A percentile compares a stretch with the other conserved stretches of the same genome.
phyloP scores from a whole-genome alignment of 2,797 vertebrate species.

The Cheirogaleus major region DNA sequence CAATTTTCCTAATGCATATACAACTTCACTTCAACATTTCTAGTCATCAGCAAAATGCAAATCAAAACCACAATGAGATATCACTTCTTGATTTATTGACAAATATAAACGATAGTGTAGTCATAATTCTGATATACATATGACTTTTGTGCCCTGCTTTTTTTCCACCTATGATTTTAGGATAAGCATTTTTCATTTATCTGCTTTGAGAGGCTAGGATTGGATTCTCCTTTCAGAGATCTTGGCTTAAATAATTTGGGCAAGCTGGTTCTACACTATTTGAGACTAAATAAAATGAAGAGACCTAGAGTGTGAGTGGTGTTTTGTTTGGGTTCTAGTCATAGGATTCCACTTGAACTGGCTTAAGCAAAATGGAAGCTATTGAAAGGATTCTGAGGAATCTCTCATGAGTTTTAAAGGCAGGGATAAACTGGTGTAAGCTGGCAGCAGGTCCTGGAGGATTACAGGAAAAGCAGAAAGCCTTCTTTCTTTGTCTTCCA shows the following conservation, averaged over 20 bases:
- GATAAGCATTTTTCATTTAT: constrained; percentile 24
- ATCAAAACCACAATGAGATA: no score
- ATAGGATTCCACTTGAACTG: background rate
- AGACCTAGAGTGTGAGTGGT: background rate
- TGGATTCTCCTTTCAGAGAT: constrained; percentile 41
- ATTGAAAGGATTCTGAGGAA: background rate
- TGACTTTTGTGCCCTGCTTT: background rate
- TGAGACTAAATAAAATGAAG: constrained; percentile 25
- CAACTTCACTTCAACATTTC: background rate
- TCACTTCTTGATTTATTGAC: background rate
- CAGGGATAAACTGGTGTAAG: background rate
- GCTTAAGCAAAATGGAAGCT: background rate
- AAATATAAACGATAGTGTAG: background rate
- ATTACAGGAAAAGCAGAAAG: background rate
- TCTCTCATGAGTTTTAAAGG: background rate
- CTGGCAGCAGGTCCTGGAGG: background rate
- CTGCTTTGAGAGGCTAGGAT: constrained; percentile 21
- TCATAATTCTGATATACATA: background rate
- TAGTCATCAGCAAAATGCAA: no score
- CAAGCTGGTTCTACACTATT: constrained; percentile 37
- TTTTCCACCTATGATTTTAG: constrained; percentile 18
- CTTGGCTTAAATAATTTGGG: constrained; percentile 46
- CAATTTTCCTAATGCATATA: background rate
- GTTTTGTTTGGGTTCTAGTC: constrained; percentile 31
- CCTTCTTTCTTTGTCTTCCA: background rate